Percentiles rank a stretch among this genome's conserved stretches.
These are phyloP conservation scores for Papilio xuthus DNA, from an alignment of 1,140 invertebrate species.

Conservation along the genomic window DNA sequence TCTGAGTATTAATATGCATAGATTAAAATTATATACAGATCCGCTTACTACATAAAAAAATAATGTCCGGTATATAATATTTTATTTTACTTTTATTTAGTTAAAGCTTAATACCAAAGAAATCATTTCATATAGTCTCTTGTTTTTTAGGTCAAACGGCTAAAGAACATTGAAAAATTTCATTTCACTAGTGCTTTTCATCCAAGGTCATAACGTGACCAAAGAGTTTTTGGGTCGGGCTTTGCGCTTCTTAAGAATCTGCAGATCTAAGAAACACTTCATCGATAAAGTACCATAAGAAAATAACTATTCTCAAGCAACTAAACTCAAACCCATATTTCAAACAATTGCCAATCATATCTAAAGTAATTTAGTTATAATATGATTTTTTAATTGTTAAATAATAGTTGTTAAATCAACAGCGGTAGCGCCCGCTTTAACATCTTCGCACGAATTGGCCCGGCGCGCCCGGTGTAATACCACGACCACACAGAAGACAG, in stretches of 20 bases:
- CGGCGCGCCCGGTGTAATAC: too few relatives aligned
- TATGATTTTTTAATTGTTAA: too few relatives aligned
- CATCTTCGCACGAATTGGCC: too few relatives aligned
- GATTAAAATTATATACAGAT: too few relatives aligned
- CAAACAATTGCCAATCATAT: neutral
- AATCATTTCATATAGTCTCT: neutral
- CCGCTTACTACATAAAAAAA: too few relatives aligned
- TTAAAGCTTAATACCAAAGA: neutral
- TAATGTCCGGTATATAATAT: too few relatives aligned
- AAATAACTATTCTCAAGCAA: neutral
- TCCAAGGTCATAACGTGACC: constrained; percentile 9
- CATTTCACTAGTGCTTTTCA: constrained; percentile 7
- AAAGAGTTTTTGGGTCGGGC: constrained; percentile 13
- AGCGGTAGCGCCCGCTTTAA: too few relatives aligned
- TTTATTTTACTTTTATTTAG: neutral
- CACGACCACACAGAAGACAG: too few relatives aligned
- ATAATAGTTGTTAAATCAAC: too few relatives aligned
- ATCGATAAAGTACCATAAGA: constrained; percentile 2
- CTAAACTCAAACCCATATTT: neutral
- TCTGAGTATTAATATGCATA: too few relatives aligned
- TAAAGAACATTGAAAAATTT: constrained; percentile 13
- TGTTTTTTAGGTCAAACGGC: constrained; percentile 4
- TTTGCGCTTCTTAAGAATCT: constrained; percentile 1
- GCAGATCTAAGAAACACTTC: neutral
- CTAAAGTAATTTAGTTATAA: neutral